These are phyloP conservation scores for Auanema freiburgensis DNA, from an alignment of 2,888 invertebrate genomes.

Conservation along the genomic window DNA sequence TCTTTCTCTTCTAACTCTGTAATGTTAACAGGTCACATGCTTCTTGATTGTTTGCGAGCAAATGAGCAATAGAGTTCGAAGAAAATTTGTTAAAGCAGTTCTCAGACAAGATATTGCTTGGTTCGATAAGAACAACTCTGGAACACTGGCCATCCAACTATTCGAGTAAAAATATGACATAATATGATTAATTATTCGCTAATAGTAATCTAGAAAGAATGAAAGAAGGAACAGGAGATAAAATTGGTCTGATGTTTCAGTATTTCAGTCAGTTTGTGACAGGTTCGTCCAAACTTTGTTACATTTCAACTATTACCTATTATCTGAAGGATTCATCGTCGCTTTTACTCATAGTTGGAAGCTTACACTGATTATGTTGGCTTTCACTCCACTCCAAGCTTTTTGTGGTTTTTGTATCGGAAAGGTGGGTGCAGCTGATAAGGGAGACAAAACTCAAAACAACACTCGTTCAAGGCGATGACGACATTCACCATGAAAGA, in stretches of 20 bases:
- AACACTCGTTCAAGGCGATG: conserved; percentile 64
- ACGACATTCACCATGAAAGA: conserved; percentile 67
- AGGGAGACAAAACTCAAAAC: background rate
- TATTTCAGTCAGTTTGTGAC: conserved; percentile 48
- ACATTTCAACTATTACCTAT: background rate
- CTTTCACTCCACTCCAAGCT: conserved; percentile 60
- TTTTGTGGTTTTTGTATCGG: conserved; percentile 54
- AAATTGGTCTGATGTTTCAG: conserved; percentile 61
- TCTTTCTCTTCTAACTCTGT: too few relatives aligned
- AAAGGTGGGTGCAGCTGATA: conserved; percentile 34
- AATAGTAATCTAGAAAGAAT: conserved; percentile 62
- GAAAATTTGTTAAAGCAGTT: conserved; percentile 66
- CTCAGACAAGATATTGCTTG: conserved; percentile 63
- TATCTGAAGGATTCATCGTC: conserved; percentile 56
- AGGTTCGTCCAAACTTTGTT: conserved; percentile 16
- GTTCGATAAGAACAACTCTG: conserved; percentile 67
- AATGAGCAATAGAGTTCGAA: conserved; percentile 68
- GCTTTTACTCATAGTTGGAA: conserved; percentile 63
- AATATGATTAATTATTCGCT: conserved; percentile 1
- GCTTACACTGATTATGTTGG: conserved; percentile 63
- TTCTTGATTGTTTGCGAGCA: conserved; percentile 66
- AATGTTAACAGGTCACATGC: conserved; percentile 61
- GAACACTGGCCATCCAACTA: conserved; percentile 68
- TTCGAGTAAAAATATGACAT: conserved; percentile 66
- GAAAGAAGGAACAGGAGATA: conserved; percentile 64